Conservation (phyloP, 2,113 vertebrate species). For the human (Homo sapiens) region DNA sequence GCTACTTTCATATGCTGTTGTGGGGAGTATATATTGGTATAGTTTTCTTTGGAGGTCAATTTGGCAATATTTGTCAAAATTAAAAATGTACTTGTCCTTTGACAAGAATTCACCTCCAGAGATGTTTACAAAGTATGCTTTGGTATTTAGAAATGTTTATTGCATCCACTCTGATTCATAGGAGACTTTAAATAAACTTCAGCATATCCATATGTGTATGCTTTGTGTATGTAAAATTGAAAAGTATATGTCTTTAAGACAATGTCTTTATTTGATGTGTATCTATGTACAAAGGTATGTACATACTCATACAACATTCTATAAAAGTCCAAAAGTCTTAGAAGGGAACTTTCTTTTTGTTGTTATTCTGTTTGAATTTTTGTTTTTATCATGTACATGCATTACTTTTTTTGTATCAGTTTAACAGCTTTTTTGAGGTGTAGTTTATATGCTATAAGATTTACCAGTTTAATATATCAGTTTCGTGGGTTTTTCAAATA, state of each 20-base stretch:
- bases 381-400: not conserved
- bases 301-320: not conserved
- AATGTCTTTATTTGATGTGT: not conserved
- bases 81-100: not conserved
- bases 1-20: not conserved
- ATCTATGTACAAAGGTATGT: not conserved
- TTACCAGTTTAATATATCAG: not conserved
- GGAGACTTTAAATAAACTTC: not conserved
- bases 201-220: not conserved
- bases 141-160: not conserved
- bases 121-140: not conserved
- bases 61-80: not conserved
- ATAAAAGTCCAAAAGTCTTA: not conserved
- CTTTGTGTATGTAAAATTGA: not conserved
- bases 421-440: slow-evolving; percentile 28
- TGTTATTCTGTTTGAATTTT: slow-evolving; percentile 21
- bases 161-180: not conserved
- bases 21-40: not conserved
- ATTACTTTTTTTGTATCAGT: not conserved
- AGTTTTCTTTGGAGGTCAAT: not conserved
- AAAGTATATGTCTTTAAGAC: not conserved
- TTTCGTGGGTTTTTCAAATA: not conserved
- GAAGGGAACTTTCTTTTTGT: not conserved
- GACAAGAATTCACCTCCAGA: not conserved
- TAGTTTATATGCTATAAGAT: not conserved